A percentile compares a stretch with the other conserved stretches of the same genome.
phyloP scores from a whole-genome alignment of 2,113 vertebrate genomes.

The Anarhynchus alexandrinus region DNA sequence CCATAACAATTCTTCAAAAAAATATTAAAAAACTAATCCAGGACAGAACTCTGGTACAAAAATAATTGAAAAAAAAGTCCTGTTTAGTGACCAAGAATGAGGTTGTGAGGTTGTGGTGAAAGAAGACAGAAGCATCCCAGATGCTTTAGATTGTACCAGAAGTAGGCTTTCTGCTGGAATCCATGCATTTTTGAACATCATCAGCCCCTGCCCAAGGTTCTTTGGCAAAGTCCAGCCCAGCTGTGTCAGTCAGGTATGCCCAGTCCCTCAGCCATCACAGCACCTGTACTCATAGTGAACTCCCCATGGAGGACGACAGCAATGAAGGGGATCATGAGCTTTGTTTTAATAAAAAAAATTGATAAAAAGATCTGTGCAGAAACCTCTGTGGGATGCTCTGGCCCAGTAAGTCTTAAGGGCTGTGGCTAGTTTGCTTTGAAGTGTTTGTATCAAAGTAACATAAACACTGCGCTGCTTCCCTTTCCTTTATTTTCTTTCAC shows the following conservation, averaged over 20 bases:
- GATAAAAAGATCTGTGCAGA: background rate
- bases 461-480: background rate
- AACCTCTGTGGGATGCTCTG: background rate
- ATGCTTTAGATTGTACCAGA: background rate
- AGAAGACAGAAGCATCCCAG: background rate
- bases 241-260: background rate
- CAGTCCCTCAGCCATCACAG: background rate
- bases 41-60: background rate
- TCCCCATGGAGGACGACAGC: background rate
- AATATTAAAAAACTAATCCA: background rate
- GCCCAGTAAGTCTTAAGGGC: background rate
- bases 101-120: background rate
- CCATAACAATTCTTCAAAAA: background rate
- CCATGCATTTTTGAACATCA: background rate
- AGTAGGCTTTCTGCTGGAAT: background rate
- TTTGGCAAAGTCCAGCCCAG: background rate
- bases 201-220: background rate
- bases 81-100: background rate
- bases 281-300: background rate
- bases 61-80: background rate
- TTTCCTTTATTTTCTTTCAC: slow-evolving; percentile 35
- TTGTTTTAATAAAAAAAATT: background rate
- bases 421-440: slow-evolving; percentile 31
- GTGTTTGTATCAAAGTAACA: background rate
- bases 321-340: background rate